Percentiles rank a stretch among this genome's conserved stretches.
These are phyloP conservation scores for Plagodis dolabraria DNA, from an alignment of 2,888 invertebrate genomes.

Conservation along the genomic window DNA sequence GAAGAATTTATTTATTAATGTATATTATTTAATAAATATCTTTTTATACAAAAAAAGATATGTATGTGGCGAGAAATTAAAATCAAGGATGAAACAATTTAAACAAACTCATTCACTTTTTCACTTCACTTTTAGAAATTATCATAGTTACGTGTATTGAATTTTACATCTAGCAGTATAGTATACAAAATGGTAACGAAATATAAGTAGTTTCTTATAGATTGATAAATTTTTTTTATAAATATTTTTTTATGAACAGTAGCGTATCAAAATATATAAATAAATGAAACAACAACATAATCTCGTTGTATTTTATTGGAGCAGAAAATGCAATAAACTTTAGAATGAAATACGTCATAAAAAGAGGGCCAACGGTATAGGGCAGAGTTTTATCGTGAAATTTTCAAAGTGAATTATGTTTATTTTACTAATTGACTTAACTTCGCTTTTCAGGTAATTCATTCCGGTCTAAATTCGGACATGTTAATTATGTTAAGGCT, in stretches of 20 bases:
- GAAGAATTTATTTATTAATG: too few species aligned
- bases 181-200: too few species aligned
- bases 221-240: too few species aligned
- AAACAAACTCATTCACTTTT: too few species aligned
- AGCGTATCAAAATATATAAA: slow-evolving; percentile 50
- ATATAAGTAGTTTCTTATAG: too few species aligned
- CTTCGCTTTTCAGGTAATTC: slow-evolving; percentile 50
- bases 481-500: slow-evolving; percentile 50
- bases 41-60: too few species aligned
- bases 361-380: slow-evolving; percentile 46
- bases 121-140: too few species aligned
- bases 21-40: too few species aligned
- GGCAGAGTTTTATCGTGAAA: slow-evolving; percentile 65
- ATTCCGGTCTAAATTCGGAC: slow-evolving; percentile 46
- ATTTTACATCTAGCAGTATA: too few species aligned
- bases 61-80: too few species aligned
- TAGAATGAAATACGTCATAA: slow-evolving; percentile 43
- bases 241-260: slow-evolving; percentile 44
- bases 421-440: slow-evolving; percentile 66
- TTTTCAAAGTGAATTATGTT: slow-evolving; percentile 62
- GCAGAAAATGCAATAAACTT: slow-evolving; percentile 44
- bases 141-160: too few species aligned
- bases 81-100: too few species aligned
- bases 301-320: slow-evolving; percentile 58
- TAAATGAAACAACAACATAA: slow-evolving; percentile 68